Evolutionary conservation across 2,113 vertebrate species (phyloP), one percentile per base, ranked within the genome.

Genomic region (Taurulus bubalis): DNA sequence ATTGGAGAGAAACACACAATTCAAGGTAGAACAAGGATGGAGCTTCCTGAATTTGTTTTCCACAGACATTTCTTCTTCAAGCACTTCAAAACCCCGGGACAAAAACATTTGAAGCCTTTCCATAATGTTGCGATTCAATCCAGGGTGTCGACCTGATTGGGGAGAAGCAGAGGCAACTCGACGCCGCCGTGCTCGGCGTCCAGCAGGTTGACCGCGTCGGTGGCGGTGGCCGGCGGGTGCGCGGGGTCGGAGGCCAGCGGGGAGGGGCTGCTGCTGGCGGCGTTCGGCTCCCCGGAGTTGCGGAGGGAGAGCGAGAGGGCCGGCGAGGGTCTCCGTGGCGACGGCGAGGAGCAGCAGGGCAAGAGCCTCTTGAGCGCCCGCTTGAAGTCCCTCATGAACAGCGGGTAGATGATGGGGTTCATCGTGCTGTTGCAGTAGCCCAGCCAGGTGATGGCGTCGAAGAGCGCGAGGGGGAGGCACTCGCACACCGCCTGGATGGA

Each of bases 381-480:
- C 92, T 97, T 99, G 95, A 99, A 99, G 94, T 99, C 98, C 80
- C 97, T 93, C 98, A 98, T 99, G 94, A 99, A 99, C 76, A 99
- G 96, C 0, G 98, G 98, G 89, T 99, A 99, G 92, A 99, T 97
- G 93, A 99, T 98, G 85, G 98, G 98, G 93, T 99, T 99, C 95
- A 98, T 96, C 49, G 98, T 98, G 95, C 98, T 99, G 95, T 99
- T 99, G 90, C 97, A 99, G 94, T 99, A 99, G 3, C 98, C 98
- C 34, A 99, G 94, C 98, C 98, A 99, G 1, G 98, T 99, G 66
- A 99, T 97, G 82, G 96, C 93, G 0, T 99, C 97, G 0, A 99
- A 99, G 86, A 98, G 95, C 2, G 93, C 93, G 0, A 91, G 90
- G 0, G 97, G 96, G 56, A 99, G 66, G 0, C 98, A 99, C 92